phyloP scores from a whole-genome alignment of 2,888 invertebrate species.

The Rhimphoctona megacephalus region DNA sequence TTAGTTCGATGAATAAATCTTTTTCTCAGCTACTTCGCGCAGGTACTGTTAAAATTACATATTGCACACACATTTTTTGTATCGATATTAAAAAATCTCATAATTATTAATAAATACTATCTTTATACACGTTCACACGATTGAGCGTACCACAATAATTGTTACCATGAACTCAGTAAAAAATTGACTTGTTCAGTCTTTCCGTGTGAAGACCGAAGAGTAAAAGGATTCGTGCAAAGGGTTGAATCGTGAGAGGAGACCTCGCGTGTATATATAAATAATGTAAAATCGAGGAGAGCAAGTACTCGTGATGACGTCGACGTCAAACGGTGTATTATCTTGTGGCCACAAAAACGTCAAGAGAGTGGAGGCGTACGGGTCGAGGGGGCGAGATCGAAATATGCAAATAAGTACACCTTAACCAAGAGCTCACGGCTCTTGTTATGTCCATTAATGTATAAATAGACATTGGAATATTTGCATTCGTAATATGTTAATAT shows the following conservation, averaged over 20 bases:
- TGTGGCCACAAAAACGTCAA: slow-evolving; percentile 1
- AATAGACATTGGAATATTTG: slow-evolving; percentile 65
- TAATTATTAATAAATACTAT: background rate
- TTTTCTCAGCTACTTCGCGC: background rate
- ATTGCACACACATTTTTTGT: background rate
- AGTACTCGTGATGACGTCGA: slow-evolving; percentile 41
- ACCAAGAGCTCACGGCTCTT: slow-evolving; percentile 37
- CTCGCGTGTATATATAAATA: background rate
- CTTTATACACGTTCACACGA: background rate
- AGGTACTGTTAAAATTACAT: background rate
- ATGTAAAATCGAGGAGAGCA: slow-evolving; percentile 1
- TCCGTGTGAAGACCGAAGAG: background rate
- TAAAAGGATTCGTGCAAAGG: background rate
- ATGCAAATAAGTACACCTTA: slow-evolving; percentile 33
- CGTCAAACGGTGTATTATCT: slow-evolving; percentile 12
- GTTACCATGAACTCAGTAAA: background rate
- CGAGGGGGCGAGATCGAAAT: slow-evolving; percentile 28
- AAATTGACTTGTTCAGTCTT: background rate
- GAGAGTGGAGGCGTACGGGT: background rate
- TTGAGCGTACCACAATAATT: background rate
- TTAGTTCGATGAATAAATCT: too few relatives aligned
- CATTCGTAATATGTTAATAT: slow-evolving; percentile 61
- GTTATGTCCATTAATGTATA: slow-evolving; percentile 61
- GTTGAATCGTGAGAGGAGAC: background rate
- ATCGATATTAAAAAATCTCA: background rate